Percentiles rank a stretch among this genome's conserved stretches.
Conservation (phyloP, 2,113 vertebrate genomes). For the Psittacula cyanocephala region DNA sequence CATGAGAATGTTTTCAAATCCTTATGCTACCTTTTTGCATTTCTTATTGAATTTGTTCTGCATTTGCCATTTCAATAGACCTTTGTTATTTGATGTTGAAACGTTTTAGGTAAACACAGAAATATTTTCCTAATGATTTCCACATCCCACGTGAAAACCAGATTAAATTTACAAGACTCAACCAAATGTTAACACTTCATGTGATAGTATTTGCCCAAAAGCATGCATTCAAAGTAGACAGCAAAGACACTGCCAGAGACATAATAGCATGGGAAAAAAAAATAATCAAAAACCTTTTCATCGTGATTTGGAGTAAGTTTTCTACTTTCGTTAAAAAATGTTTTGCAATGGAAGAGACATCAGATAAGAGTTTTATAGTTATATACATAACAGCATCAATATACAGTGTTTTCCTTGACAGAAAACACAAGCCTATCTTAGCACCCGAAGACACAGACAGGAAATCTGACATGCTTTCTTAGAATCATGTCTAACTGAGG, state of each 20-base stretch:
- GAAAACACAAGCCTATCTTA: not conserved
- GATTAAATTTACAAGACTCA: not conserved
- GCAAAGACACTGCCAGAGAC: not conserved
- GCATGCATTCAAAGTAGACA: not conserved
- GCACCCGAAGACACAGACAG: not conserved
- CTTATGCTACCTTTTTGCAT: not conserved
- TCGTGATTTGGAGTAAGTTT: not conserved
- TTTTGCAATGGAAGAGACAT: not conserved
- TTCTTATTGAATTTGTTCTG: conserved; percentile 35
- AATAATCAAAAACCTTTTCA: not conserved
- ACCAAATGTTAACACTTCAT: not conserved
- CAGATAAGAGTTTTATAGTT: not conserved
- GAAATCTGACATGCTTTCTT: not conserved
- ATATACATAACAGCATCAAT: not conserved
- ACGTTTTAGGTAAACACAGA: conserved; percentile 1
- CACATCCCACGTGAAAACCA: not conserved
- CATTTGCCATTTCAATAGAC: conserved; percentile 6
- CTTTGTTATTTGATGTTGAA: conserved; percentile 26
- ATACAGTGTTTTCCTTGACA: not conserved
- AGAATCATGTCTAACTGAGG: not conserved
- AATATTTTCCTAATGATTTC: conserved; percentile 39
- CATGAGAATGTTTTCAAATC: conserved; percentile 8
- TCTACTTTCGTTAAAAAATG: not conserved
- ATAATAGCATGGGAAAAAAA: not conserved
- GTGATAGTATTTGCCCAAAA: not conserved